A percentile compares a stretch with the other conserved stretches of the same genome.
Evolutionary conservation across 1,140 invertebrate species (phyloP).

Genomic region (Drosophila carrolli): DNA sequence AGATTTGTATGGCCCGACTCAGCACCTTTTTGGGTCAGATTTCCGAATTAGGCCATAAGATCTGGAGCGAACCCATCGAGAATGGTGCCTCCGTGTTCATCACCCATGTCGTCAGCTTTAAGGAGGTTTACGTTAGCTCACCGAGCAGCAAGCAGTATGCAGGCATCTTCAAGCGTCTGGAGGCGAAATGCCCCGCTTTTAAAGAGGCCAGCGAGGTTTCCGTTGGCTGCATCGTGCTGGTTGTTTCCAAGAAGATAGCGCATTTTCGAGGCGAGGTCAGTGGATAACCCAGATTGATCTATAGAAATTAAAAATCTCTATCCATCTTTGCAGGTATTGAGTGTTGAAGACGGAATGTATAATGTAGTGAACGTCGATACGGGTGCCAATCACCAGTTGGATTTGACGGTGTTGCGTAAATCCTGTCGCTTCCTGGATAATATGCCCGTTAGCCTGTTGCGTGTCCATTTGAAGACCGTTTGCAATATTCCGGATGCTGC

Average conservation of each 20-base stretch:
- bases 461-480: slow-evolving; percentile 35
- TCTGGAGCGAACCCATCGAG: slow-evolving; percentile 39
- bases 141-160: slow-evolving; percentile 29
- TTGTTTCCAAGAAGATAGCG: slow-evolving; percentile 10
- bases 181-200: slow-evolving; percentile 32
- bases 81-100: slow-evolving; percentile 39
- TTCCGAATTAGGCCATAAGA: slow-evolving; percentile 40
- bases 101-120: slow-evolving; percentile 21
- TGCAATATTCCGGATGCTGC: slow-evolving; percentile 33
- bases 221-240: slow-evolving; percentile 43
- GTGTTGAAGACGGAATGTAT: not conserved
- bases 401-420: slow-evolving; percentile 22
- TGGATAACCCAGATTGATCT: too few species aligned
- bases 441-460: slow-evolving; percentile 37
- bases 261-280: slow-evolving; percentile 53
- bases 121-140: slow-evolving; percentile 52
- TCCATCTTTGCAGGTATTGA: slow-evolving; percentile 19
- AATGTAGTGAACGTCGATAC: slow-evolving; percentile 52
- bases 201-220: slow-evolving; percentile 4
- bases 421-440: slow-evolving; percentile 54
- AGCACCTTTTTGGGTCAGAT: slow-evolving; percentile 33
- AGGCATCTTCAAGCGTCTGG: slow-evolving; percentile 34
- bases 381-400: slow-evolving; percentile 26
- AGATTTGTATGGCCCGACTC: slow-evolving; percentile 21
- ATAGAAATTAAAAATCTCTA: too few species aligned